Evolutionary conservation across 2,888 invertebrate species (phyloP).

Genomic region (Tenthredo livida): DNA sequence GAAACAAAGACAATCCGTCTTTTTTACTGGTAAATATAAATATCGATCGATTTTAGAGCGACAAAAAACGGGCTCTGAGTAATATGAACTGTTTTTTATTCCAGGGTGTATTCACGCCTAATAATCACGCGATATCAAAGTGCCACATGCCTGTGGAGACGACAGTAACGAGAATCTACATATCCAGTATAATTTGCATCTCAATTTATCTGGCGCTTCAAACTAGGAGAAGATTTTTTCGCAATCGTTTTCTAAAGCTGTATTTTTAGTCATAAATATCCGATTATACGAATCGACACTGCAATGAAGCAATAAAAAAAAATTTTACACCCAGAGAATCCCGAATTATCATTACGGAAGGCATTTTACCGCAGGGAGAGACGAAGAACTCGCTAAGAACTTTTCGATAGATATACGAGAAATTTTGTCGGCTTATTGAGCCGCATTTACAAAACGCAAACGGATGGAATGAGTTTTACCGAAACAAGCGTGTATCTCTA

Average conservation of each 20-base stretch:
- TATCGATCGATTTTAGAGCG: constrained; percentile 23
- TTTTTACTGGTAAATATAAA: constrained; percentile 88
- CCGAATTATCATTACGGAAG: background rate
- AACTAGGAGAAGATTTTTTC: constrained; percentile 63
- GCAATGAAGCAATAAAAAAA: background rate
- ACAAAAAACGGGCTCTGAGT: constrained; percentile 27
- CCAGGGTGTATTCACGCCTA: constrained; percentile 88
- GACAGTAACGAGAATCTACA: constrained; percentile 85
- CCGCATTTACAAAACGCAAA: too few relatives aligned
- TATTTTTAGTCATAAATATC: constrained; percentile 58
- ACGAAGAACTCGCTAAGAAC: too few relatives aligned
- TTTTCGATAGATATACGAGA: too few relatives aligned
- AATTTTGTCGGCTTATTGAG: too few relatives aligned
- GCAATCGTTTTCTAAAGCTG: constrained; percentile 64
- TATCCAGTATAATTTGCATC: constrained; percentile 79
- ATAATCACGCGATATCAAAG: constrained; percentile 86
- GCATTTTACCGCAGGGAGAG: too few relatives aligned
- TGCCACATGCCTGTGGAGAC: constrained; percentile 92
- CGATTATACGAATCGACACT: background rate
- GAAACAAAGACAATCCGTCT: constrained; percentile 94
- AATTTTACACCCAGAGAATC: background rate
- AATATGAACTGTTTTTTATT: constrained; percentile 70
- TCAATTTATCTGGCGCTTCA: constrained; percentile 72
- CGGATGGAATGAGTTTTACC: too few relatives aligned
- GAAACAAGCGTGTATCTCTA: too few relatives aligned